These are phyloP conservation scores for Sitta europaea DNA, from an alignment of 2,113 vertebrate genomes.

Conservation along the genomic window DNA sequence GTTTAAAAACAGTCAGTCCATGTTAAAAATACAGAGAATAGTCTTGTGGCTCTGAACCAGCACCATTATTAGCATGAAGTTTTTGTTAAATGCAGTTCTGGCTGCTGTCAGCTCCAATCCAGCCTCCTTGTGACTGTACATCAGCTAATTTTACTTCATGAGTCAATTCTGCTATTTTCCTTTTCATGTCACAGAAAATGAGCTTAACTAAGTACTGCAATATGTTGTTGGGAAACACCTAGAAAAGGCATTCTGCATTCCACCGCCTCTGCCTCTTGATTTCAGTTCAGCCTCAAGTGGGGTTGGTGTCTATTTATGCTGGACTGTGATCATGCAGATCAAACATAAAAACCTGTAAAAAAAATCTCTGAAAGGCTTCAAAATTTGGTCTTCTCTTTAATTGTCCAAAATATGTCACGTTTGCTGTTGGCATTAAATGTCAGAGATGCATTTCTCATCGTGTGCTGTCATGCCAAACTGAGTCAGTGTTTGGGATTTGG, in stretches of 20 bases:
- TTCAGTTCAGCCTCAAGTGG: not conserved
- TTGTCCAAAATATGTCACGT: not conserved
- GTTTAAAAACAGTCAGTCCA: not conserved
- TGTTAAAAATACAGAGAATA: not conserved
- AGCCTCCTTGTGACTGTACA: constrained; percentile 23
- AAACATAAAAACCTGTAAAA: not conserved
- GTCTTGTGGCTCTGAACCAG: not conserved
- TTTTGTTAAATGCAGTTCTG: not conserved
- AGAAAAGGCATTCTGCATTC: not conserved
- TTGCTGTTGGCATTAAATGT: not conserved
- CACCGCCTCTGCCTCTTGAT: not conserved
- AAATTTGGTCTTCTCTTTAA: not conserved
- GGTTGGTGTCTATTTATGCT: not conserved
- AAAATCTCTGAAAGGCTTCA: not conserved
- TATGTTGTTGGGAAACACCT: constrained; percentile 23
- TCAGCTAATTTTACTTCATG: constrained; percentile 31
- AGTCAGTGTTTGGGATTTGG: not conserved
- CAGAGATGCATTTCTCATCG: not conserved
- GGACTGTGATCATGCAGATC: not conserved
- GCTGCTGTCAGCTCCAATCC: not conserved
- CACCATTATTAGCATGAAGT: not conserved
- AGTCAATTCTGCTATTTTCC: constrained; percentile 53
- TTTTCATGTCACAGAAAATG: constrained; percentile 33
- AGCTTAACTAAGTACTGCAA: not conserved
- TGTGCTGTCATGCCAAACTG: not conserved